Conservation (phyloP, 2,113 vertebrate genomes). For the Turnix velox region DNA sequence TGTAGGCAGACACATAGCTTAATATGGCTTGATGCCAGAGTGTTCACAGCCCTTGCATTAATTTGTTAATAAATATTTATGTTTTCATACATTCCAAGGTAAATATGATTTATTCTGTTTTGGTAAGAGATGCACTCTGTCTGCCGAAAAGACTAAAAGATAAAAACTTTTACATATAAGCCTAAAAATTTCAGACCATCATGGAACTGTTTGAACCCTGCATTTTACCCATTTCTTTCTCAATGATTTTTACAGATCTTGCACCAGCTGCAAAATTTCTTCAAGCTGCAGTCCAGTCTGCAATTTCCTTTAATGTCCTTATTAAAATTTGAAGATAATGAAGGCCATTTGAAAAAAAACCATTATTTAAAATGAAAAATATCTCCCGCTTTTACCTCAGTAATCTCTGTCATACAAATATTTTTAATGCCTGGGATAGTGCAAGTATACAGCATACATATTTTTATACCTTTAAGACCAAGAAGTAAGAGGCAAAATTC, state of each 20-base stretch:
- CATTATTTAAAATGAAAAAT: neutral
- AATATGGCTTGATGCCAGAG: neutral
- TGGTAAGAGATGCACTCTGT: neutral
- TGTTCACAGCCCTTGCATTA: neutral
- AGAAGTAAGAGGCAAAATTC: neutral
- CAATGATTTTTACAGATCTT: neutral
- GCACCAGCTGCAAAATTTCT: neutral
- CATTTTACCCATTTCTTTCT: neutral
- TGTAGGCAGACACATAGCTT: slow-evolving; percentile 13
- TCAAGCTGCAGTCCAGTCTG: neutral
- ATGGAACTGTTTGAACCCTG: neutral
- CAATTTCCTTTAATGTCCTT: neutral
- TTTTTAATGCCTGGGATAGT: neutral
- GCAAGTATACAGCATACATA: neutral
- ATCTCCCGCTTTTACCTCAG: neutral
- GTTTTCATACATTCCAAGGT: neutral
- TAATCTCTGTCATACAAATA: neutral
- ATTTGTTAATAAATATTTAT: slow-evolving; percentile 64
- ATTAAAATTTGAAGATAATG: neutral
- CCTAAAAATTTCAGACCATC: neutral
- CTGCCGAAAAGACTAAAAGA: neutral
- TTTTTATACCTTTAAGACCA: neutral
- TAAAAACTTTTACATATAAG: neutral
- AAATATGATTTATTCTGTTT: slow-evolving; percentile 21
- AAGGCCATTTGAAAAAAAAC: neutral